phyloP scores from a whole-genome alignment of 2,888 invertebrate genomes.

The Ecdyonurus torrentis region DNA sequence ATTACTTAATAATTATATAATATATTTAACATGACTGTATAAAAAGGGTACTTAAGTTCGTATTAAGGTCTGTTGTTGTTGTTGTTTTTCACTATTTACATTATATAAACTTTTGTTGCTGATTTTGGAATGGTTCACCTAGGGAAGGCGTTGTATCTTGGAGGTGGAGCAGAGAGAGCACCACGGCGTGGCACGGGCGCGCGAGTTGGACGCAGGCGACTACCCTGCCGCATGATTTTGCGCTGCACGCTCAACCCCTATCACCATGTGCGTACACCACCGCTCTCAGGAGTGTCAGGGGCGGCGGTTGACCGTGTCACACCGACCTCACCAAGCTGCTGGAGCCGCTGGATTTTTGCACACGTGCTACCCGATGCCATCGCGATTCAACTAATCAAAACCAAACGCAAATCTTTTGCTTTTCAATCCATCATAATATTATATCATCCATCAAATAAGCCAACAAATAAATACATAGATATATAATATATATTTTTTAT shows the following conservation, averaged over 20 bases:
- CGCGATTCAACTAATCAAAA: too few relatives aligned
- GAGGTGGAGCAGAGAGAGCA: not conserved
- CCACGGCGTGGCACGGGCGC: not conserved
- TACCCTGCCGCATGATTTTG: conserved; percentile 10
- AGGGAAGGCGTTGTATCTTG: not conserved
- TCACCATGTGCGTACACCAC: not conserved
- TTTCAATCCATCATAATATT: too few relatives aligned
- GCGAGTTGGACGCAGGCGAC: not conserved
- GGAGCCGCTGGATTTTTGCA: too few relatives aligned
- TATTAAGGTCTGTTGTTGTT: not conserved
- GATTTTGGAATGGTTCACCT: not conserved
- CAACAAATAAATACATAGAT: too few relatives aligned
- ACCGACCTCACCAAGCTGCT: too few relatives aligned
- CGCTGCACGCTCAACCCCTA: not conserved
- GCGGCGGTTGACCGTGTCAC: too few relatives aligned
- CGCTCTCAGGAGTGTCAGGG: not conserved
- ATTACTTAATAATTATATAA: not conserved
- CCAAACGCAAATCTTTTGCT: too few relatives aligned
- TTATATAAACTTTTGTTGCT: too few relatives aligned
- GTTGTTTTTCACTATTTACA: not conserved
- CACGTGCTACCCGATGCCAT: not conserved
- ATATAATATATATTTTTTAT: too few relatives aligned
- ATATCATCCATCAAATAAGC: too few relatives aligned
- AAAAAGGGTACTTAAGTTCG: not conserved
- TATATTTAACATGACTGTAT: not conserved